Conservation (phyloP, 2,113 vertebrate genomes). For the Eudyptes chrysolophus region DNA sequence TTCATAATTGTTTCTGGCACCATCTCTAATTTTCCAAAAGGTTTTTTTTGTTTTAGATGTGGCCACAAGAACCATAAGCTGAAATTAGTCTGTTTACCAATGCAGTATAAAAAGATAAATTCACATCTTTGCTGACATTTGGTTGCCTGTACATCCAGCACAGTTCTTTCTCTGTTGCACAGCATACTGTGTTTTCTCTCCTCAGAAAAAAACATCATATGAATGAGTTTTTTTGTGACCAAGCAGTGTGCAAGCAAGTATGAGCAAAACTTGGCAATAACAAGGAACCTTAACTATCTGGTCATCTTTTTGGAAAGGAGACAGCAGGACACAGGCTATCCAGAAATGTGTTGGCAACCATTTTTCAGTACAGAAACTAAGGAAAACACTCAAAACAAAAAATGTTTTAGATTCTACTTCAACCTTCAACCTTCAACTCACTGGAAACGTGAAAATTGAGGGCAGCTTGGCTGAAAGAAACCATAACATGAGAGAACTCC, state of each 20-base stretch:
- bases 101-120: not conserved
- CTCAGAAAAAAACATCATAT: not conserved
- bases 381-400: not conserved
- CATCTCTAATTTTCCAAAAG: conserved; percentile 13
- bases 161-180: not conserved
- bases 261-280: not conserved
- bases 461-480: not conserved
- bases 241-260: not conserved
- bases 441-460: not conserved
- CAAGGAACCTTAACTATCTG: not conserved
- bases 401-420: not conserved
- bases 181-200: not conserved
- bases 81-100: conserved; percentile 33
- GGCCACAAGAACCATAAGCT: conserved; percentile 9
- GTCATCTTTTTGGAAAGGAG: not conserved
- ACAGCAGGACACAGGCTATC: not conserved
- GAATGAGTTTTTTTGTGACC: not conserved
- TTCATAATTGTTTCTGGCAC: conserved; percentile 55
- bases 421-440: not conserved
- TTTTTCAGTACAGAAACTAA: not conserved
- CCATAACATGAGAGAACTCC: not conserved
- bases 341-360: not conserved
- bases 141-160: not conserved
- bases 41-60: not conserved
- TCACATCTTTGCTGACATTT: not conserved